Percentiles rank a stretch among this genome's conserved stretches.
Evolutionary conservation across 2,888 invertebrate species (phyloP).

Genomic region (Amiota mariae): DNA sequence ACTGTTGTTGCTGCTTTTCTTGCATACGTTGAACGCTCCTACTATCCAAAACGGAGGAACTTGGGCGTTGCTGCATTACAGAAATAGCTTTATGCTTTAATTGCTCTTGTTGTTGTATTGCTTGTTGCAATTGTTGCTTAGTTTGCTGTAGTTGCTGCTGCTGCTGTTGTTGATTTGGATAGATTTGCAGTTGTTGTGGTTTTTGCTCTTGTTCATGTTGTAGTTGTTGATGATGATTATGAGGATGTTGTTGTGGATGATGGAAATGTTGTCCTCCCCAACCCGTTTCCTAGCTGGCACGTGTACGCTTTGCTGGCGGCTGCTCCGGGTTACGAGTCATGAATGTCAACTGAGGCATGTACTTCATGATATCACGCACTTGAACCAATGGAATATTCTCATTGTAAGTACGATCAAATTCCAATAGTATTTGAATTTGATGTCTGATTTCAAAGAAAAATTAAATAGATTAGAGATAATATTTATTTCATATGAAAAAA

Average conservation of each 20-base stretch:
- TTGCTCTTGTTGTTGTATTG: conserved; percentile 40
- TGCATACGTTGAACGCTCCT: conserved; percentile 35
- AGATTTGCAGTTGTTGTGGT: conserved; percentile 39
- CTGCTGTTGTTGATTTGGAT: conserved; percentile 41
- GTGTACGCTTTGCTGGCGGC: conserved; percentile 72
- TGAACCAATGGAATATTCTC: conserved; percentile 86
- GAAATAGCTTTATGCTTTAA: conserved; percentile 3
- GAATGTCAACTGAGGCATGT: conserved; percentile 90
- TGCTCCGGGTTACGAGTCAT: conserved; percentile 78
- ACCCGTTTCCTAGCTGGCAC: conserved; percentile 74
- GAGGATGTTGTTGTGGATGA: conserved; percentile 57
- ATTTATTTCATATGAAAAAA: background rate
- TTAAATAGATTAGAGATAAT: background rate
- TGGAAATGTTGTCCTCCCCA: conserved; percentile 74
- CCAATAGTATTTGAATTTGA: conserved; percentile 84
- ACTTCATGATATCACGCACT: conserved; percentile 87
- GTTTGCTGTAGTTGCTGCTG: conserved; percentile 38
- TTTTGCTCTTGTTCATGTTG: conserved; percentile 51
- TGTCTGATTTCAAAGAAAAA: conserved; percentile 74
- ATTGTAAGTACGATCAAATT: conserved; percentile 83
- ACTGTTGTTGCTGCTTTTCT: conserved; percentile 37
- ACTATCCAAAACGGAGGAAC: conserved; percentile 45
- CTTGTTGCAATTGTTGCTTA: conserved; percentile 33
- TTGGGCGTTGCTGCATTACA: background rate
- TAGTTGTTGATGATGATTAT: conserved; percentile 53